A percentile compares a stretch with the other conserved stretches of the same genome.
Evolutionary conservation across 2,888 invertebrate genomes (phyloP).

Genomic region (Abscondita cerata): DNA sequence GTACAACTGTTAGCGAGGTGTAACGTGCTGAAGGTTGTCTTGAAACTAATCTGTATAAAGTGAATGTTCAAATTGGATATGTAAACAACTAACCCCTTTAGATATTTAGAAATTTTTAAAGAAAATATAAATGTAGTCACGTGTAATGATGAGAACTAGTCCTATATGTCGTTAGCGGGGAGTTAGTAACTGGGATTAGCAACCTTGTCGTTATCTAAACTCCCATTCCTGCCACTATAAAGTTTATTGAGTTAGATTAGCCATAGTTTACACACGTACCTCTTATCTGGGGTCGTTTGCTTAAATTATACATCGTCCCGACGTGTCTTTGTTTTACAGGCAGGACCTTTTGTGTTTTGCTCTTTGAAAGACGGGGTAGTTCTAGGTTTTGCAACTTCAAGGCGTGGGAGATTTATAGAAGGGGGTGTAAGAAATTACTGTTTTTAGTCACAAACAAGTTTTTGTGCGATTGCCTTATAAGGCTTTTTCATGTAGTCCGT

Average conservation of each 20-base stretch:
- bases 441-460: constrained; percentile 9
- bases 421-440: constrained; percentile 47
- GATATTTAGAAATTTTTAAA: constrained; percentile 3
- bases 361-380: constrained; percentile 44
- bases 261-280: constrained; percentile 61
- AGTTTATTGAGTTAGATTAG: constrained; percentile 62
- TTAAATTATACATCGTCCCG: constrained; percentile 56
- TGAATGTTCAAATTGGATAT: too few species aligned
- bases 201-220: constrained; percentile 59
- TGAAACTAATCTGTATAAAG: neutral
- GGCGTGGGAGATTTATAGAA: constrained; percentile 48
- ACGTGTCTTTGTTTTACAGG: constrained; percentile 56
- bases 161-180: constrained; percentile 55
- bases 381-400: constrained; percentile 40
- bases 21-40: constrained; percentile 7
- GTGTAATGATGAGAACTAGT: constrained; percentile 46
- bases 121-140: constrained; percentile 28
- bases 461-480: neutral
- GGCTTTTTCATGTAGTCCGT: too few species aligned
- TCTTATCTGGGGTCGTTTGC: constrained; percentile 59
- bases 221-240: constrained; percentile 61
- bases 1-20: constrained; percentile 6
- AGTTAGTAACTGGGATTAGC: constrained; percentile 56
- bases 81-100: too few species aligned
- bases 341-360: constrained; percentile 52